Conservation (phyloP, 2,888 invertebrate genomes). For the Frankliniella fusca region DNA sequence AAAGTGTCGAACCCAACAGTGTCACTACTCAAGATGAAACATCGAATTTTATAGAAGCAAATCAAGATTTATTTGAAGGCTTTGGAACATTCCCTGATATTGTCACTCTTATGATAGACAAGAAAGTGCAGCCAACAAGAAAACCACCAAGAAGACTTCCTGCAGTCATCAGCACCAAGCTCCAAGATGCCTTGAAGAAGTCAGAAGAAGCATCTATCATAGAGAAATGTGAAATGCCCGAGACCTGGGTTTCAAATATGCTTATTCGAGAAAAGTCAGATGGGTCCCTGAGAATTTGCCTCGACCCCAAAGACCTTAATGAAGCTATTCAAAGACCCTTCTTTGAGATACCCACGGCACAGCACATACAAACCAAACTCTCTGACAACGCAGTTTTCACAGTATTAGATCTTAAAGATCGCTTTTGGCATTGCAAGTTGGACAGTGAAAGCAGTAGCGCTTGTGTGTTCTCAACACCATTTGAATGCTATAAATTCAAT, state of each 20-base stretch:
- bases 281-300: constrained; percentile 43
- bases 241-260: constrained; percentile 43
- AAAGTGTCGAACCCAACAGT: too few species aligned
- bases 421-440: constrained; percentile 40
- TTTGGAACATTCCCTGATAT: background rate
- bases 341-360: constrained; percentile 41
- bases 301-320: constrained; percentile 45
- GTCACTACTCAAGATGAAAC: too few species aligned
- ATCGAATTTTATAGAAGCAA: background rate
- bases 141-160: constrained; percentile 36
- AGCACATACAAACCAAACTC: constrained; percentile 39
- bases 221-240: constrained; percentile 34
- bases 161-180: constrained; percentile 33
- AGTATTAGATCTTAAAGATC: constrained; percentile 40
- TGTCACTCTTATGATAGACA: constrained; percentile 30
- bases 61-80: background rate
- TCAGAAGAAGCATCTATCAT: constrained; percentile 42
- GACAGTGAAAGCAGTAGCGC: constrained; percentile 37
- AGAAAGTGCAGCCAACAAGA: too few species aligned
- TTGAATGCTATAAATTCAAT: constrained; percentile 39
- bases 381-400: constrained; percentile 39
- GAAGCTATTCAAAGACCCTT: constrained; percentile 40
- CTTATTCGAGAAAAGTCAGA: constrained; percentile 41
- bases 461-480: constrained; percentile 39
- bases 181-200: constrained; percentile 38